phyloP scores from a whole-genome alignment of 2,113 vertebrate genomes.

The Anseranas semipalmata region DNA sequence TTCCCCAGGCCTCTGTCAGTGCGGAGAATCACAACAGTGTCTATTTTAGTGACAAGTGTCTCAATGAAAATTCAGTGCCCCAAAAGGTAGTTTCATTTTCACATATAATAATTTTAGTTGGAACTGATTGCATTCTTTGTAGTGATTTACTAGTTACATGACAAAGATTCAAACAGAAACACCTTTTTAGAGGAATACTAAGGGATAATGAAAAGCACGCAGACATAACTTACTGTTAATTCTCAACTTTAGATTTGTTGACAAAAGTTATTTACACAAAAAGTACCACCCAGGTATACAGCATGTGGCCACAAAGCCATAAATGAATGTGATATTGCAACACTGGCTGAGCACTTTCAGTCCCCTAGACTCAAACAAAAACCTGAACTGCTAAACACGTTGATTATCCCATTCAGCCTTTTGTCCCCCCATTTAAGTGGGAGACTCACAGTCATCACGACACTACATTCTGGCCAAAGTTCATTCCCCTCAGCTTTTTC shows the following conservation, averaged over 20 bases:
- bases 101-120: not conserved
- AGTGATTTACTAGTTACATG: not conserved
- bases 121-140: not conserved
- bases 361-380: not conserved
- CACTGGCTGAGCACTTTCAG: not conserved
- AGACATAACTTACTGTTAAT: not conserved
- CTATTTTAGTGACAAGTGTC: not conserved
- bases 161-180: not conserved
- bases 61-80: not conserved
- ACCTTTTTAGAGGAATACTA: not conserved
- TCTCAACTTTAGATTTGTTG: not conserved
- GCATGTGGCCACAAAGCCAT: not conserved
- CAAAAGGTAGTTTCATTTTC: not conserved
- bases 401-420: not conserved
- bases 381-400: not conserved
- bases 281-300: not conserved
- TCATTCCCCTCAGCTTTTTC: not conserved
- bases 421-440: not conserved
- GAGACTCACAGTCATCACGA: not conserved
- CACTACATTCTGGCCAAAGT: not conserved
- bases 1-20: not conserved
- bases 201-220: not conserved
- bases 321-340: not conserved
- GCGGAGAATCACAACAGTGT: not conserved
- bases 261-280: not conserved